These are phyloP conservation scores for Nyctalus aviator DNA, from an alignment of 2,797 vertebrate species.

Conservation along the genomic window DNA sequence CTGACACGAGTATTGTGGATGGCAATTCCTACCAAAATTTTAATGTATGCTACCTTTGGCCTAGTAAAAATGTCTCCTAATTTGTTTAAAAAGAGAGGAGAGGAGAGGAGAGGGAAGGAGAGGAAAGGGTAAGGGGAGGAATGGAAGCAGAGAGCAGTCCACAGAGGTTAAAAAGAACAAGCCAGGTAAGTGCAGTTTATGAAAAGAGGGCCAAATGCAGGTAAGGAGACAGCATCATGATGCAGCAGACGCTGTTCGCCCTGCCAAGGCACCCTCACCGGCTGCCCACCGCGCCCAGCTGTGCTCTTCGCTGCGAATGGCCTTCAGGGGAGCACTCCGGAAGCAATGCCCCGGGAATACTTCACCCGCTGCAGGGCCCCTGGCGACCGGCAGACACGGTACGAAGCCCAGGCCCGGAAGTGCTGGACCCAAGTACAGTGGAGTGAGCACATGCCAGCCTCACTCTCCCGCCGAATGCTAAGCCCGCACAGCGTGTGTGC, in stretches of 20 bases:
- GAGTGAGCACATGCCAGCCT: neutral
- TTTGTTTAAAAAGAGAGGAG: neutral
- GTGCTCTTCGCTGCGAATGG: neutral
- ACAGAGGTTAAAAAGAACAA: neutral
- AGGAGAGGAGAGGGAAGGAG: neutral
- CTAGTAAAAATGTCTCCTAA: neutral
- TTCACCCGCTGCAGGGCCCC: neutral
- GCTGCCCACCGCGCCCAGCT: neutral
- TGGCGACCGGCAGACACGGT: neutral
- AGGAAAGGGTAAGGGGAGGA: neutral
- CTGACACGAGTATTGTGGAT: neutral
- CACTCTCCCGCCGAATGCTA: neutral
- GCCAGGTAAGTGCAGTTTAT: neutral
- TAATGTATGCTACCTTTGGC: neutral
- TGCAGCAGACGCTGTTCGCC: fast-evolving
- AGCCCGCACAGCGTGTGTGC: too few species aligned
- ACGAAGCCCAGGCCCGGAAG: neutral
- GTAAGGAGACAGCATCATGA: neutral
- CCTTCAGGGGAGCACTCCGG: neutral
- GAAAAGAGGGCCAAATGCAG: neutral
- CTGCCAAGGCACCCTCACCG: neutral
- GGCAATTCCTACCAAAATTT: neutral
- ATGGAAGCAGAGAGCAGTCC: neutral
- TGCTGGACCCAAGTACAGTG: neutral
- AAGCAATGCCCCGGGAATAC: neutral